A percentile compares a stretch with the other conserved stretches of the same genome.
Evolutionary conservation across 2,888 invertebrate genomes (phyloP).

Genomic region (Escarpia spicata): DNA sequence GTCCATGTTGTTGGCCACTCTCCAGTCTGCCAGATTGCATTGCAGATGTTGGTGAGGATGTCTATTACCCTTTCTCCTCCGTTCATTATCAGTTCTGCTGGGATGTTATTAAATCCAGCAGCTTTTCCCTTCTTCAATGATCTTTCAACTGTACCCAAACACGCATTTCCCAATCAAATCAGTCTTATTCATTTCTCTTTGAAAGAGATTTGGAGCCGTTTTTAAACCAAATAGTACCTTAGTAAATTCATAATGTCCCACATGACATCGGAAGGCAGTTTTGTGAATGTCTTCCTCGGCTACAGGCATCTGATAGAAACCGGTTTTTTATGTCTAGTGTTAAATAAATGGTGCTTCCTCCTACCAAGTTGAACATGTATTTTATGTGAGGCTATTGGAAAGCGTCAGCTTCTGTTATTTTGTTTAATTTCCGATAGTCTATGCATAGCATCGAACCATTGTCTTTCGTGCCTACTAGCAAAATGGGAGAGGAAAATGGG

Average conservation of each 20-base stretch:
- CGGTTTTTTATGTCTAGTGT: not conserved
- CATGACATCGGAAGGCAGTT: not conserved
- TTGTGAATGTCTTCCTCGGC: not conserved
- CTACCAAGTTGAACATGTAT: not conserved
- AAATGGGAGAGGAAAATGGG: not conserved
- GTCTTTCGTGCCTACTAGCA: not conserved
- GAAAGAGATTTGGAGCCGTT: not conserved
- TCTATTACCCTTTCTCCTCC: too few relatives aligned
- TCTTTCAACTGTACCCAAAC: too few relatives aligned
- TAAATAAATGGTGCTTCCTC: not conserved
- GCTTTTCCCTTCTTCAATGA: too few relatives aligned
- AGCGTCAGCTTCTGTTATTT: not conserved
- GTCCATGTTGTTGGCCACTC: too few relatives aligned
- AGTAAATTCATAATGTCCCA: not conserved
- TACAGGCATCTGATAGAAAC: not conserved
- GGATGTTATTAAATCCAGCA: too few relatives aligned
- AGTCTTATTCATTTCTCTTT: not conserved
- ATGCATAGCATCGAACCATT: not conserved
- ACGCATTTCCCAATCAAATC: too few relatives aligned
- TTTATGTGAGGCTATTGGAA: not conserved
- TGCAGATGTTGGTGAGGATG: too few relatives aligned
- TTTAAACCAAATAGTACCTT: not conserved
- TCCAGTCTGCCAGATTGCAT: too few relatives aligned
- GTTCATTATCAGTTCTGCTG: too few relatives aligned
- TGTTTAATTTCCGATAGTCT: not conserved